These are phyloP conservation scores for Lampris megalopsis DNA, from an alignment of 2,113 vertebrate species.

Conservation along the genomic window DNA sequence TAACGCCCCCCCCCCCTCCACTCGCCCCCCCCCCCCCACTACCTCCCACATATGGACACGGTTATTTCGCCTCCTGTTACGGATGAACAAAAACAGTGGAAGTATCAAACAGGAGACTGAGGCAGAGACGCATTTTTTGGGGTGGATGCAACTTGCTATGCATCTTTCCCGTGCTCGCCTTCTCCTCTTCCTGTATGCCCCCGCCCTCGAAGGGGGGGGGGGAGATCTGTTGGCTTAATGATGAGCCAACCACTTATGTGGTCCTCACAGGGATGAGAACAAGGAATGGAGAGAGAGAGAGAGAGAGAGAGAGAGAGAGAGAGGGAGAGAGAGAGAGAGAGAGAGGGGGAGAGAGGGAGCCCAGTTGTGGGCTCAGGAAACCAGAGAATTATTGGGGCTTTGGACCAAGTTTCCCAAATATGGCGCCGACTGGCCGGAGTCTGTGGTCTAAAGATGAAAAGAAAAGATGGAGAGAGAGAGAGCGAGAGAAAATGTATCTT, in stretches of 20 bases:
- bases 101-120: constrained; percentile 44
- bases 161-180: constrained; percentile 48
- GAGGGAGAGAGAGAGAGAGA: constrained; percentile 34
- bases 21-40: constrained; percentile 20
- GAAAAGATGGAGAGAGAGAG: constrained; percentile 26
- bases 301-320: constrained; percentile 6
- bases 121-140: constrained; percentile 54
- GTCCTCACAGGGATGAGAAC: constrained; percentile 52
- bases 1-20: constrained; percentile 44
- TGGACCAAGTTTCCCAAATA: constrained; percentile 74
- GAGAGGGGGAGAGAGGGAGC: constrained; percentile 33
- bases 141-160: constrained; percentile 44
- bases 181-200: constrained; percentile 12
- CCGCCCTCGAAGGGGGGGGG: constrained; percentile 47
- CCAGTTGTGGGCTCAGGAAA: constrained; percentile 74
- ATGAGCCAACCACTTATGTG: constrained; percentile 70
- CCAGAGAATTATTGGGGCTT: constrained; percentile 66
- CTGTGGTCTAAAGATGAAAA: constrained; percentile 80
- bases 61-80: constrained; percentile 70
- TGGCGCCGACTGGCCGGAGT: constrained; percentile 79
- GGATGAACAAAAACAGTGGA: constrained; percentile 68
- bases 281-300: constrained; percentile 7
- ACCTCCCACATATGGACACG: constrained; percentile 73
- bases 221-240: constrained; percentile 40
- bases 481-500: constrained; percentile 39